phyloP scores from a whole-genome alignment of 2,888 invertebrate species.

The Ennomos erosarius region DNA sequence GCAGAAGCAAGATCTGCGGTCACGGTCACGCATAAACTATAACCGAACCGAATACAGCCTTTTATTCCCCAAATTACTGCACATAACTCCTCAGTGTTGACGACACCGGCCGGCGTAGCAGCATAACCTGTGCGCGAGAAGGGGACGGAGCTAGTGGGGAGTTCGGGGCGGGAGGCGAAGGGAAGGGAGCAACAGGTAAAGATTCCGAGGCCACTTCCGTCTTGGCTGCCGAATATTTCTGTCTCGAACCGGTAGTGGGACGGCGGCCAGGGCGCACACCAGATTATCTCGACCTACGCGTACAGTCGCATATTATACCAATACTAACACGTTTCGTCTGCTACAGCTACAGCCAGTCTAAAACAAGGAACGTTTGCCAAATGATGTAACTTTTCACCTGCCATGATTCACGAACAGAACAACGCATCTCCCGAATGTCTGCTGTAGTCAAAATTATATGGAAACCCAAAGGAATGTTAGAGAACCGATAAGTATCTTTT shows the following conservation, averaged over 20 bases:
- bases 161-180: constrained; percentile 61
- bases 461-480: constrained; percentile 2
- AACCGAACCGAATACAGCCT: constrained; percentile 73
- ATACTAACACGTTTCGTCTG: constrained; percentile 46
- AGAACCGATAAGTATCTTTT: constrained; percentile 4
- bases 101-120: constrained; percentile 60
- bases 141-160: constrained; percentile 66
- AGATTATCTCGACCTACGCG: constrained; percentile 60
- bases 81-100: constrained; percentile 66
- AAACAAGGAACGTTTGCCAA: constrained; percentile 45
- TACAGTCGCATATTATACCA: constrained; percentile 49
- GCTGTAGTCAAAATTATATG: constrained; percentile 14
- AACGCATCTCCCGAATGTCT: constrained; percentile 23
- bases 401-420: constrained; percentile 36
- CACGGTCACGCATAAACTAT: constrained; percentile 78
- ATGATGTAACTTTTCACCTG: constrained; percentile 38
- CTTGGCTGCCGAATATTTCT: constrained; percentile 86
- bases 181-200: constrained; percentile 85
- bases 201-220: constrained; percentile 86
- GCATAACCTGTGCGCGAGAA: constrained; percentile 58
- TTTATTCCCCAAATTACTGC: constrained; percentile 77
- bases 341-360: constrained; percentile 44
- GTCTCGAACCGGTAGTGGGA: constrained; percentile 85
- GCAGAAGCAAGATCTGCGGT: constrained; percentile 73
- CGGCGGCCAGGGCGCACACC: constrained; percentile 77